phyloP scores from a whole-genome alignment of 2,113 vertebrate species.

The Ailuropoda melanoleuca region DNA sequence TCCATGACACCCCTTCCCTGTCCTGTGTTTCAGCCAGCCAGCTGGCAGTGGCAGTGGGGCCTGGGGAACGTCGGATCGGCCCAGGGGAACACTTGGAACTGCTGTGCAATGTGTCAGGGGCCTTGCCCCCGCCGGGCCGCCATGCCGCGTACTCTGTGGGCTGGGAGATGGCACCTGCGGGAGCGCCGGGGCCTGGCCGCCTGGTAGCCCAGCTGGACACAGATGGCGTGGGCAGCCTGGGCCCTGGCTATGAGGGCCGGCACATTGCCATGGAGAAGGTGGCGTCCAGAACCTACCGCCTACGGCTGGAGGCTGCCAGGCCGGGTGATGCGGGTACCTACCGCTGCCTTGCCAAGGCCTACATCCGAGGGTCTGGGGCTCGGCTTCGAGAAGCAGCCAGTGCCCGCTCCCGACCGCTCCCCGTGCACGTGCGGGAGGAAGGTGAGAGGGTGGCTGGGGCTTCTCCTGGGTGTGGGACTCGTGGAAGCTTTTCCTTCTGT shows the following conservation, averaged over 20 bases:
- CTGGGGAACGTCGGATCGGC: constrained; percentile 73
- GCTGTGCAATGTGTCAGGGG: constrained; percentile 77
- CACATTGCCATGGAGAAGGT: constrained; percentile 90
- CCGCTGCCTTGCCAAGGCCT: constrained; percentile 88
- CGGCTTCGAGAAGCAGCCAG: constrained; percentile 84
- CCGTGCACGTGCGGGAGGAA: constrained; percentile 88
- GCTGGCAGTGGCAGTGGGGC: constrained; percentile 84
- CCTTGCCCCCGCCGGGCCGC: constrained; percentile 76
- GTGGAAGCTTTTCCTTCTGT: not conserved
- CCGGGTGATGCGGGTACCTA: constrained; percentile 89
- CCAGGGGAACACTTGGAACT: constrained; percentile 79
- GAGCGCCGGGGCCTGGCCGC: constrained; percentile 72
- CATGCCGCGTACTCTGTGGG: constrained; percentile 86
- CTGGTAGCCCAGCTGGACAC: constrained; percentile 87
- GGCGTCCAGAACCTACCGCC: constrained; percentile 84
- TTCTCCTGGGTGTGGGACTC: constrained; percentile 59
- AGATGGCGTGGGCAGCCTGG: constrained; percentile 87
- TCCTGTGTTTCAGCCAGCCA: constrained; percentile 84
- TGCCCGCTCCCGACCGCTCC: constrained; percentile 87
- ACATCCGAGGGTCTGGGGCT: constrained; percentile 82
- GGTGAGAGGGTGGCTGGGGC: constrained; percentile 79
- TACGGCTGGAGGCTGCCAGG: constrained; percentile 88
- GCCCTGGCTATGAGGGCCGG: constrained; percentile 82
- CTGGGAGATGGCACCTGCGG: constrained; percentile 83
- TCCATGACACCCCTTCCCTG: not conserved